Evolutionary conservation across 2,888 invertebrate species (phyloP).

Genomic region (Ecdyonurus torrentis): DNA sequence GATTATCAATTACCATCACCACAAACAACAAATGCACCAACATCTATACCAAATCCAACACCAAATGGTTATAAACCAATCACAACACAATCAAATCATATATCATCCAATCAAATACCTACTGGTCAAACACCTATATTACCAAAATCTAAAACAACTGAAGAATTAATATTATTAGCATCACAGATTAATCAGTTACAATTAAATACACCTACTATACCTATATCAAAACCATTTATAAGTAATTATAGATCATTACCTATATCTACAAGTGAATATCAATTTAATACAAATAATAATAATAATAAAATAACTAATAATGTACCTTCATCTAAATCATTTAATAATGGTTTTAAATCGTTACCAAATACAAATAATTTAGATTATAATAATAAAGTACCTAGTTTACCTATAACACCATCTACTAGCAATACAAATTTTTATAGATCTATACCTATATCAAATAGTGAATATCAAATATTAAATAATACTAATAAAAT

Average conservation of each 20-base stretch:
- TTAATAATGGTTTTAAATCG: background rate
- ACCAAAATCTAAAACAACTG: background rate
- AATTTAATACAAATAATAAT: background rate
- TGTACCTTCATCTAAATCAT: background rate
- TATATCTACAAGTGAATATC: background rate
- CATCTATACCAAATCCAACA: constrained; percentile 25
- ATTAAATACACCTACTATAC: too few species aligned
- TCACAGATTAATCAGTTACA: too few species aligned
- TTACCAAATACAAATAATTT: background rate
- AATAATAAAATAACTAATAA: too few species aligned
- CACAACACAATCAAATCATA: background rate
- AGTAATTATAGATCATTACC: background rate
- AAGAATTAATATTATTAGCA: too few species aligned
- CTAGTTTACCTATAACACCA: background rate
- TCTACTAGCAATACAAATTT: background rate
- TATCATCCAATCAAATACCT: background rate
- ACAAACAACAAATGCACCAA: constrained; percentile 18
- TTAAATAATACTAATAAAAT: background rate
- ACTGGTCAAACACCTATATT: background rate
- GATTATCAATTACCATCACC: constrained; percentile 41
- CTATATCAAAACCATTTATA: background rate
- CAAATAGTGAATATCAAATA: background rate
- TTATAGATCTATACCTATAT: background rate
- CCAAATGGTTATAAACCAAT: background rate
- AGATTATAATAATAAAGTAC: background rate